Evolutionary conservation across 2,888 invertebrate species (phyloP).

Genomic region (Blastobasis lacticolella): DNA sequence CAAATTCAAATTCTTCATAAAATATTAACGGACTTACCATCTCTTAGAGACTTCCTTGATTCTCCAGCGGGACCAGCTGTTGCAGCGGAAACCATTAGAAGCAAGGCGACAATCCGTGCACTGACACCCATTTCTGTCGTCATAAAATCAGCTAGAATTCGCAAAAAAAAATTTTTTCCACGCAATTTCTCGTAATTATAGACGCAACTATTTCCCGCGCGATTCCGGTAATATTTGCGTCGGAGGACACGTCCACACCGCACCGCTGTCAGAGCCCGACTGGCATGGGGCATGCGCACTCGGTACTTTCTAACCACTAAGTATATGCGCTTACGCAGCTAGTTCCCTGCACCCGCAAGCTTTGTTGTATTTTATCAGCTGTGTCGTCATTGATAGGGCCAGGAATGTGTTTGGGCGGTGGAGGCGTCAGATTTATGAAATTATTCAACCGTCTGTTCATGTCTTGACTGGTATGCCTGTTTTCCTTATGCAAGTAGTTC

Average conservation of each 20-base stretch:
- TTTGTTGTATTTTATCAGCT: constrained; percentile 16
- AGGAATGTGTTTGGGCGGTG: too few species aligned
- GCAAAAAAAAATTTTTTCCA: constrained; percentile 21
- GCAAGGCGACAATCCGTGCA: constrained; percentile 55
- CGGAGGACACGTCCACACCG: constrained; percentile 37
- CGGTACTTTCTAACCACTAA: constrained; percentile 63
- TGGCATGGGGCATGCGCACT: constrained; percentile 31
- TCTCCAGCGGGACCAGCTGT: constrained; percentile 53
- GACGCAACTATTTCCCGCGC: constrained; percentile 70
- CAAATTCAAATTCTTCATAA: not conserved
- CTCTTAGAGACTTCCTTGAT: constrained; percentile 35
- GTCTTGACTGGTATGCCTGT: too few species aligned
- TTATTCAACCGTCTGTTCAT: constrained; percentile 6
- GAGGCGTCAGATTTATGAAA: constrained; percentile 2
- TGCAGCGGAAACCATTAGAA: constrained; percentile 51
- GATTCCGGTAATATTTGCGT: constrained; percentile 64
- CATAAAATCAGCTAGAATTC: too few species aligned
- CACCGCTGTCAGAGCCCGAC: constrained; percentile 50
- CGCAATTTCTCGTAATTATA: constrained; percentile 14
- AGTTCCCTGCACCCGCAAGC: constrained; percentile 32
- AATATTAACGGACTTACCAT: constrained; percentile 37
- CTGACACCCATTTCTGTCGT: constrained; percentile 56
- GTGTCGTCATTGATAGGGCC: too few species aligned
- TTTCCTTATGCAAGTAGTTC: too few species aligned
- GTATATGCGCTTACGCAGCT: constrained; percentile 48